These are phyloP conservation scores for Desmophyllum pertusum DNA, from an alignment of 92 coral and sea anemone species.

Conservation along the genomic window DNA sequence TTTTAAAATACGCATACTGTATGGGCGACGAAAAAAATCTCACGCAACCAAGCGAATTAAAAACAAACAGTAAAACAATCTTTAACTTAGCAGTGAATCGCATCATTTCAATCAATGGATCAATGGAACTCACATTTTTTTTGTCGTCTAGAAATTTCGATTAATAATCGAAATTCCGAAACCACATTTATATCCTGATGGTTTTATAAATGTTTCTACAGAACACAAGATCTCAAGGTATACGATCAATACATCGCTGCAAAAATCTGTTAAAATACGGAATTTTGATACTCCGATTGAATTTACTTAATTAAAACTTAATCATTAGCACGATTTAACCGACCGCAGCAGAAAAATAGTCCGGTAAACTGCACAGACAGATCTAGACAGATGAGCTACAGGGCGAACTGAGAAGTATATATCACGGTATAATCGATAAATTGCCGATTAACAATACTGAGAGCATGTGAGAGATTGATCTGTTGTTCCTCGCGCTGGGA, in stretches of 20 bases:
- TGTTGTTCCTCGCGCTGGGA: no score
- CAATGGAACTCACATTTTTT: not conserved
- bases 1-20: not conserved
- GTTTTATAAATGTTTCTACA: not conserved
- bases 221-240: not conserved
- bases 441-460: no score
- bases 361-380: no score
- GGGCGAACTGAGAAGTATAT: no score
- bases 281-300: not conserved
- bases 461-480: no score
- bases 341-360: no score
- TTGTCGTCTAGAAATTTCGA: not conserved
- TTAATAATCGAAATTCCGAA: not conserved
- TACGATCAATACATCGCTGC: not conserved
- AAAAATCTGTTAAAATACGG: not conserved
- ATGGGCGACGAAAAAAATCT: not conserved
- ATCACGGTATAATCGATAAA: no score
- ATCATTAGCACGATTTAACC: not conserved
- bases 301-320: not conserved
- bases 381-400: no score
- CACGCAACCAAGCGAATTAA: slow-evolving; percentile 1
- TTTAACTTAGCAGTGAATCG: not conserved
- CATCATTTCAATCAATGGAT: not conserved
- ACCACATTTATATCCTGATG: not conserved
- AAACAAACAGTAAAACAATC: not conserved